phyloP scores from a whole-genome alignment of 2,113 vertebrate species.

The Austrofundulus limnaeus region DNA sequence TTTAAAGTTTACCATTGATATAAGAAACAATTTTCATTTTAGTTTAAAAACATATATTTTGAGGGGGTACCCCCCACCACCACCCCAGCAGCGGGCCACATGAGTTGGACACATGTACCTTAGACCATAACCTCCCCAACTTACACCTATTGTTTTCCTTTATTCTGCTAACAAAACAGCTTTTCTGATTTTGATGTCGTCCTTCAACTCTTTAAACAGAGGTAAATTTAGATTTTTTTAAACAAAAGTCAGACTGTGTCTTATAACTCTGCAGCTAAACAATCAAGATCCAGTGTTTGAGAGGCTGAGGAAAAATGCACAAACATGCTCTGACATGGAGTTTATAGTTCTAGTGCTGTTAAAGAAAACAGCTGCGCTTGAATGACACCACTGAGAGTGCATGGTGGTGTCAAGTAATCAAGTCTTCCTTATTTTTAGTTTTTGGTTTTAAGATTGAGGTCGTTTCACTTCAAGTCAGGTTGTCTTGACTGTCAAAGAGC shows the following conservation, averaged over 20 bases:
- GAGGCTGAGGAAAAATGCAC: slow-evolving; percentile 20
- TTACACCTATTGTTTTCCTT: not conserved
- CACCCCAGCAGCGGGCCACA: no score
- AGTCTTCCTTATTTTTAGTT: not conserved
- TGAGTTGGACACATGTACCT: no score
- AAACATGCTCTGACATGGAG: slow-evolving; percentile 49
- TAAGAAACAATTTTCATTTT: no score
- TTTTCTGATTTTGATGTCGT: slow-evolving; percentile 4
- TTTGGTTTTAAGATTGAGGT: not conserved
- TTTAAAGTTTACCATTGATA: no score
- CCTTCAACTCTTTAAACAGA: not conserved
- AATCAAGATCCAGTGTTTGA: slow-evolving; percentile 25
- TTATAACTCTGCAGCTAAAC: slow-evolving; percentile 47
- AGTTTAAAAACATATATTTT: no score
- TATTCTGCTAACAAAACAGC: not conserved
- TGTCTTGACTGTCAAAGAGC: not conserved
- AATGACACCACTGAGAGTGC: not conserved
- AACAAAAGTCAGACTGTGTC: slow-evolving; percentile 21
- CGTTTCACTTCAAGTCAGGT: not conserved
- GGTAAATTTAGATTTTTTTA: no score
- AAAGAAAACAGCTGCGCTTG: slow-evolving; percentile 16
- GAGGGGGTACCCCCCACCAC: no score
- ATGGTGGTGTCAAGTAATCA: not conserved
- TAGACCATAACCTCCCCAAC: not conserved
- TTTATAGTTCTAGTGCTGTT: slow-evolving; percentile 36